A percentile compares a stretch with the other conserved stretches of the same genome.
These are phyloP conservation scores for Prionchulus punctatus DNA, from an alignment of 2,888 invertebrate species.

Conservation along the genomic window DNA sequence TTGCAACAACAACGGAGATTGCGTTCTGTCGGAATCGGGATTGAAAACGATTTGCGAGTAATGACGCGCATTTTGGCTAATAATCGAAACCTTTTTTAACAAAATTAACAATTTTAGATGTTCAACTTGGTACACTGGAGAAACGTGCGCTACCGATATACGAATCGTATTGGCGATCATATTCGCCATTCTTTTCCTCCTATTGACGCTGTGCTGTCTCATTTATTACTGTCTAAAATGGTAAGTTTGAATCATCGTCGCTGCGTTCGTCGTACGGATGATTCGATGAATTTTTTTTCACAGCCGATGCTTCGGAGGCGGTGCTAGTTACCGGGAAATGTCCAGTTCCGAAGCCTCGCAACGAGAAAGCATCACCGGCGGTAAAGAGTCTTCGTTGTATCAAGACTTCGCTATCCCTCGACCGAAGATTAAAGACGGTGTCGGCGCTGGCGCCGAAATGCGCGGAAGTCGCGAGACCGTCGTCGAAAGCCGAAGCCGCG, in stretches of 20 bases:
- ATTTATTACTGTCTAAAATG: slow-evolving; percentile 19
- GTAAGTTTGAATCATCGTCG: no score
- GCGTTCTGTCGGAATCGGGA: no score
- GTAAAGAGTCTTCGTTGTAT: slow-evolving; percentile 25
- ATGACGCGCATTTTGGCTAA: background rate
- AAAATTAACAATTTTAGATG: no score
- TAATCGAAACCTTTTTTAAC: background rate
- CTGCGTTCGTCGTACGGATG: no score
- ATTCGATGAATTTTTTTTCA: no score
- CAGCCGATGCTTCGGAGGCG: no score
- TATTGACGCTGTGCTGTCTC: slow-evolving; percentile 23
- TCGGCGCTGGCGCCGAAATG: background rate
- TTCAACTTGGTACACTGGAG: slow-evolving; percentile 5
- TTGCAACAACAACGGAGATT: background rate
- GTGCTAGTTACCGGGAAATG: no score
- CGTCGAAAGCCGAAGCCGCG: background rate
- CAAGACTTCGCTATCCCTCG: slow-evolving; percentile 27
- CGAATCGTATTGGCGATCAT: slow-evolving; percentile 20
- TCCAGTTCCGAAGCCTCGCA: no score
- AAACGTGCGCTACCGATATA: slow-evolving; percentile 4
- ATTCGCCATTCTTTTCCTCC: slow-evolving; percentile 26
- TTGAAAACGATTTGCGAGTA: background rate
- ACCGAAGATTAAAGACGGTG: slow-evolving; percentile 20
- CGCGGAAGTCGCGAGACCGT: no score
- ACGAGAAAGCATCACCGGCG: no score